A percentile compares a stretch with the other conserved stretches of the same genome.
Evolutionary conservation across 2,113 vertebrate genomes (phyloP).

Genomic region (Xenopus laevis): DNA sequence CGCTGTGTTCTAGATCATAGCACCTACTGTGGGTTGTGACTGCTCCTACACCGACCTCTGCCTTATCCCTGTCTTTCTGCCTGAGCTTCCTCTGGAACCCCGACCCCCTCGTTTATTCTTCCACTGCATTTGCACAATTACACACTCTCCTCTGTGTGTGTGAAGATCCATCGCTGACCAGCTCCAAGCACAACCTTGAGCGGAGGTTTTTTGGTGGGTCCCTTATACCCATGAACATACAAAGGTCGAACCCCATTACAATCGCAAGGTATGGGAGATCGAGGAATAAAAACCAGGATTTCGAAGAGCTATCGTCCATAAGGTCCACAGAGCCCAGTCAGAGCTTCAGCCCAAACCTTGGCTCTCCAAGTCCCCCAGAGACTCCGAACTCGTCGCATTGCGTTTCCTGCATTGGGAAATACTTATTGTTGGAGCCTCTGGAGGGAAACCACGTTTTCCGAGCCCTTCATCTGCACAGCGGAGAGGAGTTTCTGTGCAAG

Average conservation of each 20-base stretch:
- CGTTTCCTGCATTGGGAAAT: constrained; percentile 96
- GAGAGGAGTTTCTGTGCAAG: constrained; percentile 97
- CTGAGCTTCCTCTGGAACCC: background rate
- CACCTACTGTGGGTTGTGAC: too few relatives aligned
- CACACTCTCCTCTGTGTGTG: background rate
- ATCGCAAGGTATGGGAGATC: constrained; percentile 98
- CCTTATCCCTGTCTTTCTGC: constrained; percentile 3
- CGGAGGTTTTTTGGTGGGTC: constrained; percentile 51
- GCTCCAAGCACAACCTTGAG: constrained; percentile 17
- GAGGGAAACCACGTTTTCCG: constrained; percentile 98
- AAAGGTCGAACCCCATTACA: constrained; percentile 97
- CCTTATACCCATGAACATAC: constrained; percentile 98
- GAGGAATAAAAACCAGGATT: constrained; percentile 97
- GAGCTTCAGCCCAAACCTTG: constrained; percentile 97
- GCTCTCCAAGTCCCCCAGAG: constrained; percentile 97
- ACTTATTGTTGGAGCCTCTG: constrained; percentile 96
- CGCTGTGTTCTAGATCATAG: constrained; percentile 1
- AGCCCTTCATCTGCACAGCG: constrained; percentile 94
- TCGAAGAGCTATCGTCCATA: constrained; percentile 89
- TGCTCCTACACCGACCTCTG: background rate
- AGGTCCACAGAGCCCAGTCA: constrained; percentile 88
- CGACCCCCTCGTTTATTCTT: background rate
- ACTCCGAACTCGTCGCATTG: constrained; percentile 96
- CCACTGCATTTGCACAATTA: background rate
- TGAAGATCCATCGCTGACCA: background rate